These are phyloP conservation scores for Philereme vetulata DNA, from an alignment of 2,888 invertebrate species.

Conservation along the genomic window DNA sequence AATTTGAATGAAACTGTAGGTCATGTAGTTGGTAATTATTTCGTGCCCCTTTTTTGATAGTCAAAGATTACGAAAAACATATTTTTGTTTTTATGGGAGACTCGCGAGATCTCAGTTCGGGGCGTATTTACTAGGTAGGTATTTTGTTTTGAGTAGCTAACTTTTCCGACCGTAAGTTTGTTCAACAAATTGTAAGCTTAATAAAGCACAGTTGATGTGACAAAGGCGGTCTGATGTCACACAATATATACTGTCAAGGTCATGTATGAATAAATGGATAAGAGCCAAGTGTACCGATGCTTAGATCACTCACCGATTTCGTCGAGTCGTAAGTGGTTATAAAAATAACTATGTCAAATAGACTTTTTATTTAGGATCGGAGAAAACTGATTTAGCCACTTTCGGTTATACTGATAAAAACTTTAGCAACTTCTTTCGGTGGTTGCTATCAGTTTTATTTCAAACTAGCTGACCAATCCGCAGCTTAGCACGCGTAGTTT, in stretches of 20 bases:
- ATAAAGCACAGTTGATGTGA: not conserved
- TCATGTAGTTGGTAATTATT: no score
- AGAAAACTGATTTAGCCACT: constrained; percentile 24
- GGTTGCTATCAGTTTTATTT: not conserved
- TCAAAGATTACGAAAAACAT: no score
- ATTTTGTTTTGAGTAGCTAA: no score
- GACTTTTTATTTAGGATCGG: constrained; percentile 22
- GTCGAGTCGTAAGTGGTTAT: constrained; percentile 28
- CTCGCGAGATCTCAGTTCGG: no score
- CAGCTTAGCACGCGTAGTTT: no score
- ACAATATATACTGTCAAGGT: constrained; percentile 11
- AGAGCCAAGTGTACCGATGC: constrained; percentile 32
- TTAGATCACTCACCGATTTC: constrained; percentile 29
- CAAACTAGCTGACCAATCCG: no score
- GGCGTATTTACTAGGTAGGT: no score
- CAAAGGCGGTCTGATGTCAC: constrained; percentile 17
- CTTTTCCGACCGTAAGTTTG: no score
- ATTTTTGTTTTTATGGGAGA: no score
- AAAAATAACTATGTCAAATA: constrained; percentile 22
- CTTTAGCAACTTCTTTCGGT: constrained; percentile 4
- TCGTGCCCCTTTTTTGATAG: no score
- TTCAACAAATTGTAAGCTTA: no score
- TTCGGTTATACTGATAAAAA: constrained; percentile 10
- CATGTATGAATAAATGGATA: constrained; percentile 31
- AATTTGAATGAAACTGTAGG: no score